phyloP scores from a whole-genome alignment of 2,113 vertebrate genomes.

The Platysternon megacephalum region DNA sequence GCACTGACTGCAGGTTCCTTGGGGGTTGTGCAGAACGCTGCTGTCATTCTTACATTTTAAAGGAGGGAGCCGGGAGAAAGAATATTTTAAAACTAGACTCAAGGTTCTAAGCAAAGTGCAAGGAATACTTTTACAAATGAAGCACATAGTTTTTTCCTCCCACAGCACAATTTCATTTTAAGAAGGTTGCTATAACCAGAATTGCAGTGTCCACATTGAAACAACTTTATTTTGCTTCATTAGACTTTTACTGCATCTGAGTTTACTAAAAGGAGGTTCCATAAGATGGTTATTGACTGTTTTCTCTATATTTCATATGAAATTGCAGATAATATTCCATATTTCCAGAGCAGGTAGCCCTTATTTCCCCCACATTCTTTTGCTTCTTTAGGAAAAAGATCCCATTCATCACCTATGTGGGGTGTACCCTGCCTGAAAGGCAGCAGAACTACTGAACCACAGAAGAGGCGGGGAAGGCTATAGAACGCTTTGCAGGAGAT shows the following conservation, averaged over 20 bases:
- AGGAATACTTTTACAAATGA: constrained; percentile 42
- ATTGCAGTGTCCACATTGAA: constrained; percentile 35
- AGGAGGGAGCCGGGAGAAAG: background rate
- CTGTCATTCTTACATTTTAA: constrained; percentile 15
- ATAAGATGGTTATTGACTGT: background rate
- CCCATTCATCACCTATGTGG: background rate
- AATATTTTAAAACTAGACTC: background rate
- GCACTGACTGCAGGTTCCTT: background rate
- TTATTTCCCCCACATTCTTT: background rate
- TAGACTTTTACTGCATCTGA: background rate
- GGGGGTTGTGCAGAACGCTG: background rate
- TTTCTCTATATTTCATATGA: background rate
- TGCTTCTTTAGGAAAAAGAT: background rate
- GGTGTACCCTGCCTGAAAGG: background rate
- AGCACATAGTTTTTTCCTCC: background rate
- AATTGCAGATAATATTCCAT: background rate
- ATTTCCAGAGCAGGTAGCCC: background rate
- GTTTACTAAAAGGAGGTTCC: constrained; percentile 1
- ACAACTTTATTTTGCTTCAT: constrained; percentile 50
- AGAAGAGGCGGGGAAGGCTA: too few relatives aligned
- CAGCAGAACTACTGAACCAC: background rate
- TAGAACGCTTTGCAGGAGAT: background rate
- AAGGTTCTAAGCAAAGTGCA: constrained; percentile 43
- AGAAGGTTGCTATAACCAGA: constrained; percentile 40
- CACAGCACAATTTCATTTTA: constrained; percentile 14